These are phyloP conservation scores for Thymelicus acteon DNA, from an alignment of 2,888 invertebrate species.

Conservation along the genomic window DNA sequence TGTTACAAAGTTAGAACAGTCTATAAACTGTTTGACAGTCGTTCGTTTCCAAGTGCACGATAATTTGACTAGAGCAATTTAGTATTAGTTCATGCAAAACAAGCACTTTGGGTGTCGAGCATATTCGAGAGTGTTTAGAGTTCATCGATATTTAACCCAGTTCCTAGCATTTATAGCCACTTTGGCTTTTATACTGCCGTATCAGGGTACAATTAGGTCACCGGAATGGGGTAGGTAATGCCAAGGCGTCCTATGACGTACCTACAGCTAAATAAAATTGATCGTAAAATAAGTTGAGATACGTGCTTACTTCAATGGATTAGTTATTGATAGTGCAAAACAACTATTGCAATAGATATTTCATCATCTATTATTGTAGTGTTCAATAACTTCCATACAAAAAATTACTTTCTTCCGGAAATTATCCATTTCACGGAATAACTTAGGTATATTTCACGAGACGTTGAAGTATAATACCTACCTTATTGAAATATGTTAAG, in stretches of 20 bases:
- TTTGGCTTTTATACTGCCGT: conserved; percentile 68
- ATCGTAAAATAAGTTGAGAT: conserved; percentile 50
- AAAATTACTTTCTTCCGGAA: no score
- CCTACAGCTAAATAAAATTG: conserved; percentile 57
- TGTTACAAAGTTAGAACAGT: conserved; percentile 30
- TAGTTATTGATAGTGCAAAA: not conserved
- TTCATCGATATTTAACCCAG: conserved; percentile 80
- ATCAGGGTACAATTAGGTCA: conserved; percentile 80
- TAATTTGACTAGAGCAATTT: conserved; percentile 35
- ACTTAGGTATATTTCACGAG: no score
- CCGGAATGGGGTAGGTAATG: conserved; percentile 69
- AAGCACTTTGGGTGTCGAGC: conserved; percentile 50
- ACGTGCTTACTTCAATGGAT: not conserved
- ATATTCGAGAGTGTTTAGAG: conserved; percentile 62
- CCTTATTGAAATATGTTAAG: no score
- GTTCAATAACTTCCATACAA: no score
- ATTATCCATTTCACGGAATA: no score
- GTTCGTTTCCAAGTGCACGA: conserved; percentile 32
- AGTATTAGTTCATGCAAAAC: conserved; percentile 49
- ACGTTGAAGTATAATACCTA: no score
- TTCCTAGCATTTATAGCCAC: conserved; percentile 79
- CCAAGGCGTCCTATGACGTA: conserved; percentile 63
- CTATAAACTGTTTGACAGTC: conserved; percentile 33
- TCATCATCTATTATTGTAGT: no score
- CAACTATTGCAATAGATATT: not conserved